Evolutionary conservation across 2,113 vertebrate genomes (phyloP).

Genomic region (Oxyura jamaicensis): DNA sequence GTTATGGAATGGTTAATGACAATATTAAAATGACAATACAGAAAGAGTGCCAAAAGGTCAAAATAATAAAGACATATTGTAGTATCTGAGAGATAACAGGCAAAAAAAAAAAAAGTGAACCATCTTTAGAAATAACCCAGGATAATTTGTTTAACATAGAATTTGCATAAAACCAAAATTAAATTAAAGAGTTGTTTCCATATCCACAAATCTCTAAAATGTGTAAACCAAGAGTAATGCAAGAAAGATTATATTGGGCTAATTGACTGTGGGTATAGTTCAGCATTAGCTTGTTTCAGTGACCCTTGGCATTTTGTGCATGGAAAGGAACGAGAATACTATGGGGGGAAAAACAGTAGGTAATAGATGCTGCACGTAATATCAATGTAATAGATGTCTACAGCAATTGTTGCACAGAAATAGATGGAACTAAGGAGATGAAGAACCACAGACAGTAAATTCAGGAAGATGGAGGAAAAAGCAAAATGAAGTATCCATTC

Average conservation of each 20-base stretch:
- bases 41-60: not conserved
- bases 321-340: not conserved
- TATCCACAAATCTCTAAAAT: not conserved
- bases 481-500: not conserved
- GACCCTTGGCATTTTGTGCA: not conserved
- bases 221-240: not conserved
- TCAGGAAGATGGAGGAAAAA: not conserved
- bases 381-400: not conserved
- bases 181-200: not conserved
- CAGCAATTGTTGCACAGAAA: not conserved
- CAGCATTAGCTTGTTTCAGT: not conserved
- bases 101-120: not conserved
- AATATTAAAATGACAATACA: constrained; percentile 34
- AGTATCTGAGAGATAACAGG: not conserved
- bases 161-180: constrained; percentile 5
- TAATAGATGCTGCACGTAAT: not conserved
- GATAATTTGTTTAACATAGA: not conserved
- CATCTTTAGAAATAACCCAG: not conserved
- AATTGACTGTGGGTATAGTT: not conserved
- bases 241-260: not conserved
- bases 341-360: not conserved
- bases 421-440: not conserved
- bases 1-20: constrained; percentile 55
- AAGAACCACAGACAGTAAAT: not conserved
- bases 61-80: not conserved